Conservation (phyloP, 2,113 vertebrate genomes). For the Phainopepla nitens region DNA sequence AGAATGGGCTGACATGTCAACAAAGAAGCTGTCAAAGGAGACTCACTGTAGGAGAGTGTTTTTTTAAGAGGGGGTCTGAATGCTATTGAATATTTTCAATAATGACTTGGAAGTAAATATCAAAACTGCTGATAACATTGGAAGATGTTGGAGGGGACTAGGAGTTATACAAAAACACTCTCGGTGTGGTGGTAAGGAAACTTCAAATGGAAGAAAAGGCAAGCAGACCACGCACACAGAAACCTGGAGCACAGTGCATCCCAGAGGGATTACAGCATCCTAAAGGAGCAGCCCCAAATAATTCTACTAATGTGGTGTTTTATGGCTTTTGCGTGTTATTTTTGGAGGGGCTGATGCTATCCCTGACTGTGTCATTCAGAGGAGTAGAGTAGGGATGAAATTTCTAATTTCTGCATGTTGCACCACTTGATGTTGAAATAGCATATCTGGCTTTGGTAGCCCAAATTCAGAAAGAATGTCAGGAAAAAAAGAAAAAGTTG, state of each 20-base stretch:
- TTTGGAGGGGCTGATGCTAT: background rate
- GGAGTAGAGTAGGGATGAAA: background rate
- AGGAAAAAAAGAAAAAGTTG: background rate
- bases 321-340: background rate
- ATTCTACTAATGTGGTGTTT: background rate
- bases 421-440: background rate
- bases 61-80: background rate
- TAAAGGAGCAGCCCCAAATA: background rate
- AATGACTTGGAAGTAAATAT: constrained; percentile 4
- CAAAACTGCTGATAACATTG: background rate
- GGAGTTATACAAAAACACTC: background rate
- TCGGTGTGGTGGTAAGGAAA: background rate
- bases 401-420: background rate
- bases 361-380: background rate
- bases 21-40: constrained; percentile 38
- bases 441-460: background rate
- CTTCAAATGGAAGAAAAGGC: background rate
- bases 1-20: background rate
- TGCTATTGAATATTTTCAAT: background rate
- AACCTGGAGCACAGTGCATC: background rate
- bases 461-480: background rate
- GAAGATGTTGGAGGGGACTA: background rate
- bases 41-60: background rate
- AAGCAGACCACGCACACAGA: background rate
- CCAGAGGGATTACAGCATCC: background rate